Base-by-base conservation (phyloP, 2,888 invertebrate species). In the Rhodophaea formosa region DNA sequence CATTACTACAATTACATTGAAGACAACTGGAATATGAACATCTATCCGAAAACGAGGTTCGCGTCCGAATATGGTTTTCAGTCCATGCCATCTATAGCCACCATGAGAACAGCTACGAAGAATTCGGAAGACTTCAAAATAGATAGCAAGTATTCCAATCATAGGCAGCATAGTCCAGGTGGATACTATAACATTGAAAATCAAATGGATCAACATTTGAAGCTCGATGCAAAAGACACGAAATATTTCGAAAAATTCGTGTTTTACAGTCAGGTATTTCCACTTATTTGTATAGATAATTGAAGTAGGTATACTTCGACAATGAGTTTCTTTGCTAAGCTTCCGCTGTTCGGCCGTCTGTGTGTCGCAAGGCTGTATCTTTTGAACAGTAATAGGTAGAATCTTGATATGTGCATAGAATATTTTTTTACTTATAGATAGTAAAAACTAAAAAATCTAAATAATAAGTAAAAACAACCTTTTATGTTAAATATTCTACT, bases 51-150 rank as follows among this genome's bases (percentile, higher is more conserved):
- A 12, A 94, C 98, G 0, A 92, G 99, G 70, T 99, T 99, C 83
- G 94, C 95, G 3, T 98, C 99, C 0, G 99, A 99, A 83, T 99
- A 97, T 77, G 99, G 99, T 0, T 95, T 96, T 66, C 99, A 99
- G 83, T 96, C 98, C 0, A 89, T 97, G 64, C 98, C 99, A 0
- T 94, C 95, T 1, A 79, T 95, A 15, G 87, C 91, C 43, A 94
- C 97, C 0, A 92, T 97, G 83, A 77, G 87, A 47, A 92, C 93
- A 14, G 95, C 94, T 0, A 91, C 93, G 0, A 85, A 87, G 14
- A 79, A 84, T 5, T 70, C 75, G 1, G 81, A 84, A 42, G 93
- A 95, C 77, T 88, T 94, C 30, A 68, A 75, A 12, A 65, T 93
- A 8, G 71, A 84, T 0, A 94, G 95, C 56, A 78, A 91, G 0